Base-by-base conservation (phyloP, 2,113 vertebrate species). In the Tautogolabrus adspersus region DNA sequence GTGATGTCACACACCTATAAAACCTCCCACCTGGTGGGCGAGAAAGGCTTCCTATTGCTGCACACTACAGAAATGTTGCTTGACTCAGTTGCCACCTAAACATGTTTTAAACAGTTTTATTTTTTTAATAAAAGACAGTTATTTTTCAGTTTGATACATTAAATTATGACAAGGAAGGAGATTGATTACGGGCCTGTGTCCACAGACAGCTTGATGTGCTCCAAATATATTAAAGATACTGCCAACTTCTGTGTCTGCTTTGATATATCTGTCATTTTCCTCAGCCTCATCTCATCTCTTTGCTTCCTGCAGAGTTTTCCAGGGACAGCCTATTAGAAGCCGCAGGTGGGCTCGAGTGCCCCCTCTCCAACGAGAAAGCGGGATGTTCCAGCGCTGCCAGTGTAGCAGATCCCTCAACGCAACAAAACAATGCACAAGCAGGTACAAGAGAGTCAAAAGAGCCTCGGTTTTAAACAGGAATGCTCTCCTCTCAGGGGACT, bases 321-420 rank as follows among this genome's bases (percentile, higher is more conserved):
- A 93, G 89, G 74, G 92, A 93, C 61, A 94, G 89, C 75, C 84
- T 91, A 76, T 91, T 89, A 86, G 94, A 95, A 23, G 91, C 85
- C 62, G 66, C 83, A 12, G 89, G 89, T 19, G 93, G 86, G 51
- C 74, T 78, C 1, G 85, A 91, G 67, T 75, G 84, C 57, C 77
- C 91, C 44, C 78, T 85, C 61, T 64, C 90, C 63, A 77, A 87
- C 64, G 92, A 93, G 54, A 82, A 87, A 51, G 81, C 75, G 57
- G 88, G 67, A 19, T 56, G 81, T 40, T 64, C 85, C 65, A 62
- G 67, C 15, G 47, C 70, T 44, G 71, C 86, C 82, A 72, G 18
- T 58, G 85, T n/a, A 77, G 85, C 75, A 59, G 88, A 88, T 44
- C 51, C 70, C 23, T 89, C 88, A 26, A 82, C 75, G 21, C 87